A percentile compares a stretch with the other conserved stretches of the same genome.
phyloP scores from a whole-genome alignment of 2,113 vertebrate genomes.

The Galeopterus variegatus region DNA sequence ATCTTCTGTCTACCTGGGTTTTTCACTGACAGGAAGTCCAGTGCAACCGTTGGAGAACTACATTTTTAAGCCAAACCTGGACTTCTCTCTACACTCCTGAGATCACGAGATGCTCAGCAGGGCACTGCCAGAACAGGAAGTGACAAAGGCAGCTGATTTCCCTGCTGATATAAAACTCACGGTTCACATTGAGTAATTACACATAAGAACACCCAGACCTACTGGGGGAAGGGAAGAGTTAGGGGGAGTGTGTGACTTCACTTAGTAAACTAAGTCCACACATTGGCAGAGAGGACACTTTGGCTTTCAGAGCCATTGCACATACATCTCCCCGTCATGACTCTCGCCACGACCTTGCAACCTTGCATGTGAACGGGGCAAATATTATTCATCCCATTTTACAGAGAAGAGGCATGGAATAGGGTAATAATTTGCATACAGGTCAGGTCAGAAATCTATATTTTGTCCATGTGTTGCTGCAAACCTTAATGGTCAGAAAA shows the following conservation, averaged over 20 bases:
- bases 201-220: not conserved
- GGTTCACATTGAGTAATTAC: conserved; percentile 55
- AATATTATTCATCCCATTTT: not conserved
- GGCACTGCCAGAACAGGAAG: conserved; percentile 71
- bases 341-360: not conserved
- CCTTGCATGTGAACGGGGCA: not conserved
- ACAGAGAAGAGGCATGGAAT: not conserved
- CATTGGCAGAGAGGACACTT: not conserved
- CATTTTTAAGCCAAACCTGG: not conserved
- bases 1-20: not conserved
- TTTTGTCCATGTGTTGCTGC: not conserved
- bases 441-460: not conserved
- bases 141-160: conserved; percentile 67
- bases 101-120: conserved; percentile 61
- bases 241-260: accelerated
- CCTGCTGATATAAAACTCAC: conserved; percentile 67
- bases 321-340: not conserved
- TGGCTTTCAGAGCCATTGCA: not conserved
- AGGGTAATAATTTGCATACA: not conserved
- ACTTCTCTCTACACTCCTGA: not conserved
- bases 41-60: not conserved
- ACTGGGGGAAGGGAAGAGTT: not conserved
- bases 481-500: conserved; percentile 28
- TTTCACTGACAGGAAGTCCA: not conserved
- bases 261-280: not conserved